These are phyloP conservation scores for Premnoplex brunnescens DNA, from an alignment of 2,797 vertebrate genomes.

Conservation along the genomic window DNA sequence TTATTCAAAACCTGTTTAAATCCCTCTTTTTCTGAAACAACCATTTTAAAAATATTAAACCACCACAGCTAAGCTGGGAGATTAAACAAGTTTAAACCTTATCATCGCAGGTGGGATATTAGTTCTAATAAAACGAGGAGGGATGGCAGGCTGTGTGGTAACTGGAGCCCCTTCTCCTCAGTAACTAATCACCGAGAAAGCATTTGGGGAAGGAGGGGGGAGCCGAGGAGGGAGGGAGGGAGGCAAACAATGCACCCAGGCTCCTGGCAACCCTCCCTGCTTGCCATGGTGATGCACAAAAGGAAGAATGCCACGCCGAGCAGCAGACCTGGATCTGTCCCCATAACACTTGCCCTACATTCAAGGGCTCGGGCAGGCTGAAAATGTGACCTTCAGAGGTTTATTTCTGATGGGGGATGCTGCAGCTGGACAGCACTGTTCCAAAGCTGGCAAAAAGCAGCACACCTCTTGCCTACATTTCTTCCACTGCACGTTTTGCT, in stretches of 20 bases:
- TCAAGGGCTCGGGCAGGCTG: slow-evolving; percentile 11
- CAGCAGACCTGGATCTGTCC: slow-evolving; percentile 23
- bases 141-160: slow-evolving; percentile 53
- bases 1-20: slow-evolving; percentile 70
- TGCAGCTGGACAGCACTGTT: neutral
- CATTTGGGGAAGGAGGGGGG: slow-evolving; percentile 57
- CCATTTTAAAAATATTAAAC: slow-evolving; percentile 75
- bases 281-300: slow-evolving; percentile 69
- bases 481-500: neutral
- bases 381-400: slow-evolving; percentile 33
- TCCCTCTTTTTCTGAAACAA: slow-evolving; percentile 59
- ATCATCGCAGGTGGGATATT: slow-evolving; percentile 68
- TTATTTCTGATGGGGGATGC: neutral
- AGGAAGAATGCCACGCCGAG: neutral
- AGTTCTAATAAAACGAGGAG: slow-evolving; percentile 52
- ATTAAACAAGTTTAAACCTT: slow-evolving; percentile 72
- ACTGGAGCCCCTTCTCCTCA: slow-evolving; percentile 61
- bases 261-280: slow-evolving; percentile 63
- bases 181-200: slow-evolving; percentile 73
- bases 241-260: slow-evolving; percentile 41
- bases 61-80: slow-evolving; percentile 66
- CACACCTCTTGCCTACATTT: neutral
- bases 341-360: slow-evolving; percentile 43
- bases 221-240: neutral
- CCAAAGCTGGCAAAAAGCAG: neutral